phyloP scores from a whole-genome alignment of 2,888 invertebrate genomes.

The Ophion costatus region DNA sequence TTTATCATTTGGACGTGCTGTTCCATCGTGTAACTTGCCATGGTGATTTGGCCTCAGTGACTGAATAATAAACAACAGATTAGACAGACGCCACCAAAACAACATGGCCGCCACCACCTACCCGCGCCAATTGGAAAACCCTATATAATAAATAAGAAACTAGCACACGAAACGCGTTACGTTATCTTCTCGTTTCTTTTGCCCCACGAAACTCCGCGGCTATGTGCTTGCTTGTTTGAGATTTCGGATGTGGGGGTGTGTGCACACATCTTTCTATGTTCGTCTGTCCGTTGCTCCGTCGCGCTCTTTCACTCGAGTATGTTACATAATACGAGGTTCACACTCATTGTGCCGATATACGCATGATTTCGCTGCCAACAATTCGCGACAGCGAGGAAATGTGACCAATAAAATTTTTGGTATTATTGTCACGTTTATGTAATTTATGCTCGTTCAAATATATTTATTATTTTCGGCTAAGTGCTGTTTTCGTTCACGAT shows the following conservation, averaged over 20 bases:
- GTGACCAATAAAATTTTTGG: slow-evolving; percentile 13
- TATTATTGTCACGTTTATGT: slow-evolving; percentile 3
- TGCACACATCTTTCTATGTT: slow-evolving; percentile 19
- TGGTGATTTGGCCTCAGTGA: no score
- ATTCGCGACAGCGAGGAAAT: slow-evolving; percentile 31
- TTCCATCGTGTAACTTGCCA: no score
- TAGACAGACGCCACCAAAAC: no score
- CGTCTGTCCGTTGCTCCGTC: slow-evolving; percentile 8
- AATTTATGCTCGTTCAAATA: neutral
- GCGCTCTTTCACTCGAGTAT: neutral
- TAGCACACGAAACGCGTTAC: slow-evolving; percentile 58
- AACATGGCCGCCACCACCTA: no score
- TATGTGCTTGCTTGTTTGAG: slow-evolving; percentile 23
- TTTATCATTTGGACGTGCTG: no score
- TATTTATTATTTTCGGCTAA: neutral
- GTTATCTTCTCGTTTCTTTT: slow-evolving; percentile 71
- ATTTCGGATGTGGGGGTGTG: slow-evolving; percentile 50
- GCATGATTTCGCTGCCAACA: slow-evolving; percentile 49
- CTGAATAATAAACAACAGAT: no score
- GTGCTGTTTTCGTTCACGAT: neutral
- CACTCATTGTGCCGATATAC: slow-evolving; percentile 67
- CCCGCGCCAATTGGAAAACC: no score
- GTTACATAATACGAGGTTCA: slow-evolving; percentile 67
- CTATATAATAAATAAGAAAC: slow-evolving; percentile 33
- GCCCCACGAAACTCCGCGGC: slow-evolving; percentile 15